These are phyloP conservation scores for Alectoris magna DNA, from an alignment of 2,797 vertebrate genomes.

Conservation along the genomic window DNA sequence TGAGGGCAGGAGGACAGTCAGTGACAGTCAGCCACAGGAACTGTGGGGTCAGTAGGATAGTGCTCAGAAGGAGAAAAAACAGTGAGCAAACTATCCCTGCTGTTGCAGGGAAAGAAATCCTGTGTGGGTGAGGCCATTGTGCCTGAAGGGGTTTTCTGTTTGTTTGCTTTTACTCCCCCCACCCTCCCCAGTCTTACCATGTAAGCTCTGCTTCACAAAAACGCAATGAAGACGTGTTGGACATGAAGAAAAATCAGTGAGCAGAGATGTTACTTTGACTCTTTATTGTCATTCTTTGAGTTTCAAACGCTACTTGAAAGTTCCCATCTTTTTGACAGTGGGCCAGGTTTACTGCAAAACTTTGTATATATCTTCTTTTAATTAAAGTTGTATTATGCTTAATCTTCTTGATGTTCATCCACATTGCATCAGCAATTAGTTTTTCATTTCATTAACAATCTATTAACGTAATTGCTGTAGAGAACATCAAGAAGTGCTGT, in stretches of 20 bases:
- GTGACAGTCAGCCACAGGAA: not conserved
- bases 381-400: conserved; percentile 28
- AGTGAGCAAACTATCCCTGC: not conserved
- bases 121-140: not conserved
- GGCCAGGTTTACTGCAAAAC: conserved; percentile 7
- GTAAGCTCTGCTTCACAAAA: not conserved
- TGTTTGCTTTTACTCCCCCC: accelerated
- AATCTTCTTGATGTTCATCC: conserved; percentile 42
- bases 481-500: not conserved
- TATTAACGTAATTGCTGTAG: conserved; percentile 24
- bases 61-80: not conserved
- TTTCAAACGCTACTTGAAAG: not conserved
- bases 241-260: not conserved
- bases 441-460: conserved; percentile 43
- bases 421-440: conserved; percentile 46
- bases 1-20: not conserved
- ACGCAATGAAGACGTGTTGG: not conserved
- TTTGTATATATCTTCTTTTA: not conserved
- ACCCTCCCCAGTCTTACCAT: not conserved
- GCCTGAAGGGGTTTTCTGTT: not conserved
- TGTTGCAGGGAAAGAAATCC: not conserved
- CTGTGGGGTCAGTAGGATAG: not conserved
- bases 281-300: not conserved
- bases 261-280: not conserved
- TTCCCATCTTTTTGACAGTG: not conserved